Conservation (phyloP, 2,797 vertebrate genomes). For the Notoglanidium macrostoma region DNA sequence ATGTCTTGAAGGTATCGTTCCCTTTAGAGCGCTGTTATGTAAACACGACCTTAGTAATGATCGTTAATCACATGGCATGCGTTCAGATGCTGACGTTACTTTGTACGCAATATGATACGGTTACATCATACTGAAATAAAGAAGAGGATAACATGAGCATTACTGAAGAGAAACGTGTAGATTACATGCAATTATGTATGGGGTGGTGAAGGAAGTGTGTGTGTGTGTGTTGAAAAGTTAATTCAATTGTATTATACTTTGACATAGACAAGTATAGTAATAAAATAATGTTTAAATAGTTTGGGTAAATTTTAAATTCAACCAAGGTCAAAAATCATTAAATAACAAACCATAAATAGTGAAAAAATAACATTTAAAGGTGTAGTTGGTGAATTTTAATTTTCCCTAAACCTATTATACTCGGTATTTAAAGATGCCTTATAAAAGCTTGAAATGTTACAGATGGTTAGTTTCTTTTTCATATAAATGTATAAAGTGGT, state of each 20-base stretch:
- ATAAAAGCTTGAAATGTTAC: not conserved
- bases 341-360: not conserved
- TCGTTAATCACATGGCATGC: constrained; percentile 10
- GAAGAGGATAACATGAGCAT: constrained; percentile 21
- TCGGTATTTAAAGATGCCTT: not conserved
- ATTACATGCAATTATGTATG: not conserved
- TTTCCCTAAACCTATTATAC: not conserved
- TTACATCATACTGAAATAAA: constrained; percentile 32
- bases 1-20: not conserved
- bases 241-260: not conserved
- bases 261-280: not conserved
- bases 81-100: not conserved
- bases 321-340: not conserved
- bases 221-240: not conserved
- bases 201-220: not conserved
- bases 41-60: constrained; percentile 22
- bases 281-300: not conserved
- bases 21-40: constrained; percentile 12
- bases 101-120: constrained; percentile 23
- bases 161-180: constrained; percentile 11
- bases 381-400: too few relatives aligned
- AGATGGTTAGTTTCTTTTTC: not conserved
- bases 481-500: not conserved
- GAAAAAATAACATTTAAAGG: not conserved
- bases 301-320: not conserved